phyloP scores from a whole-genome alignment of 1,140 invertebrate genomes.

The Dryas iulia region DNA sequence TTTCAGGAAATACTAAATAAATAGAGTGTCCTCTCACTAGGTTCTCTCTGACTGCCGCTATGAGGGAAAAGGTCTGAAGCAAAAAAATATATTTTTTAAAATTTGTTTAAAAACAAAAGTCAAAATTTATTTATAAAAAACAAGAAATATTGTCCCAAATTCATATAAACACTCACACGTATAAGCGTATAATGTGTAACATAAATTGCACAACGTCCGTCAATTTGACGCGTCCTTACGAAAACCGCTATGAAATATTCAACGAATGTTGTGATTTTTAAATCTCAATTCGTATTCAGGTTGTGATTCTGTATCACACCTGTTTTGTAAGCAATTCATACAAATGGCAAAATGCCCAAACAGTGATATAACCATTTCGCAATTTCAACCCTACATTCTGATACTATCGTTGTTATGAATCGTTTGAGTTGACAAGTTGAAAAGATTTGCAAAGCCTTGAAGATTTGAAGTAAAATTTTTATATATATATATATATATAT shows the following conservation, averaged over 20 bases:
- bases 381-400: conserved; percentile 35
- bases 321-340: conserved; percentile 48
- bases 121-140: too few relatives aligned
- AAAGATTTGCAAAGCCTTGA: neutral
- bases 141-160: too few relatives aligned
- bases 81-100: too few relatives aligned
- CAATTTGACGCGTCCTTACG: conserved; percentile 45
- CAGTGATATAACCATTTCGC: conserved; percentile 31
- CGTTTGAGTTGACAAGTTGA: neutral
- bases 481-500: too few relatives aligned
- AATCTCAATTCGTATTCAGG: conserved; percentile 53
- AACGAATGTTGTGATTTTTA: conserved; percentile 42
- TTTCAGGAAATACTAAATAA: too few relatives aligned
- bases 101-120: too few relatives aligned
- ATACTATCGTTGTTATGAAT: conserved; percentile 23
- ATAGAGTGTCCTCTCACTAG: too few relatives aligned
- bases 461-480: too few relatives aligned
- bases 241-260: conserved; percentile 58
- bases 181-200: conserved; percentile 16
- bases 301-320: conserved; percentile 45
- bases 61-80: too few relatives aligned
- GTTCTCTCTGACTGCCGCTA: too few relatives aligned
- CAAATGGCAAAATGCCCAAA: conserved; percentile 52
- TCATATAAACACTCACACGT: conserved; percentile 13
- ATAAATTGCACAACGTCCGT: conserved; percentile 37